Percentiles rank a stretch among this genome's conserved stretches.
phyloP scores from a whole-genome alignment of 2,113 vertebrate genomes.

The Probosciger aterrimus region DNA sequence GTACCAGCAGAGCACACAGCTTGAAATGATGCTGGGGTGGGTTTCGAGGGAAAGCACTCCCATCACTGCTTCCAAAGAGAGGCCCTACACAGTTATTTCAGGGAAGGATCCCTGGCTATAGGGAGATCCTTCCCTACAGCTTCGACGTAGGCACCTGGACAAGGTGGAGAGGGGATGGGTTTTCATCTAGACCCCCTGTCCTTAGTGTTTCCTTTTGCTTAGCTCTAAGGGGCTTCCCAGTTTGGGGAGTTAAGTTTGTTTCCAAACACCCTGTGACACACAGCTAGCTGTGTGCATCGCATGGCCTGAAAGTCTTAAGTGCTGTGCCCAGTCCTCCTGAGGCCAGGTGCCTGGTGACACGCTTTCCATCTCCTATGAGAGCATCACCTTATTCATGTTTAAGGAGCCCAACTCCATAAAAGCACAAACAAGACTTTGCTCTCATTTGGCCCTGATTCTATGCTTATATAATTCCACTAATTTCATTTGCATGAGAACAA shows the following conservation, averaged over 20 bases:
- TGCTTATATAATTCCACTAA: slow-evolving; percentile 7
- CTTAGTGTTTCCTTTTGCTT: background rate
- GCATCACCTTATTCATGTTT: background rate
- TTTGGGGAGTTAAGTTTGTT: background rate
- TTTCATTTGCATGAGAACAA: slow-evolving; percentile 40
- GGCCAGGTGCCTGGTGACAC: background rate
- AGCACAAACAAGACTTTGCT: slow-evolving; percentile 1
- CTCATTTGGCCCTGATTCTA: slow-evolving; percentile 15
- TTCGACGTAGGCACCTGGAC: background rate
- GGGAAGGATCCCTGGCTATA: background rate
- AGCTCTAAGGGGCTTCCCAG: background rate
- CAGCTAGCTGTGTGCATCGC: background rate
- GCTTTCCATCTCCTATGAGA: background rate
- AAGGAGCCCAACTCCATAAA: background rate
- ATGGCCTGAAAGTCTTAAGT: background rate
- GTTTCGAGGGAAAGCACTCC: background rate
- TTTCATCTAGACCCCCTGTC: background rate
- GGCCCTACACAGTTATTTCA: background rate
- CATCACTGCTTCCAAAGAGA: background rate
- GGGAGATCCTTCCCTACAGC: background rate
- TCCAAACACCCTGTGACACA: background rate
- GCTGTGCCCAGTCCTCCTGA: background rate
- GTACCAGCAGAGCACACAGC: background rate
- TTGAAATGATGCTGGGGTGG: slow-evolving; percentile 12
- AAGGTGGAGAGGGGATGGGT: background rate